Evolutionary conservation across 2,113 vertebrate genomes (phyloP).

Genomic region (Eulemur rufifrons): DNA sequence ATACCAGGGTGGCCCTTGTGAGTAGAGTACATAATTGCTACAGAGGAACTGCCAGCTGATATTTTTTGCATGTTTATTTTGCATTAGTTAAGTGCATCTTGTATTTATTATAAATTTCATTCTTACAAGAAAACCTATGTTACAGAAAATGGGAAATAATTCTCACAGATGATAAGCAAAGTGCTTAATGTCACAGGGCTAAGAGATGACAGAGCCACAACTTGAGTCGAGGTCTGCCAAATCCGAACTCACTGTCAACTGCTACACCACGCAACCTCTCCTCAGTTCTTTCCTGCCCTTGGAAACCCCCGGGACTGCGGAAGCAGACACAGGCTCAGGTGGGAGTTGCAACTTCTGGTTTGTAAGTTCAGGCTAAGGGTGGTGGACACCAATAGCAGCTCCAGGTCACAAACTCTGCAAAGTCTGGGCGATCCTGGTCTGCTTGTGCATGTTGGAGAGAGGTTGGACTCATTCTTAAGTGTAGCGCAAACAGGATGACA

Average conservation of each 20-base stretch:
- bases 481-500: background rate
- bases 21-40: background rate
- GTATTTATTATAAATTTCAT: background rate
- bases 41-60: background rate
- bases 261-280: accelerated
- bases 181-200: background rate
- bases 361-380: background rate
- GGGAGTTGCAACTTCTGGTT: background rate
- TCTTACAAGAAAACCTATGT: background rate
- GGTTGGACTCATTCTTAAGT: background rate
- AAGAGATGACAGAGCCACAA: background rate
- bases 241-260: background rate
- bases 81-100: background rate
- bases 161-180: background rate
- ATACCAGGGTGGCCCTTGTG: background rate
- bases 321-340: background rate
- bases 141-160: background rate
- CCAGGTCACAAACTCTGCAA: background rate
- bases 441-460: background rate
- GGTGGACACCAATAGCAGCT: background rate
- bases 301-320: background rate
- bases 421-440: background rate
- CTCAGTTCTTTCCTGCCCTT: background rate
- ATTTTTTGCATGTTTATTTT: background rate
- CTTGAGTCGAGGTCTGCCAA: background rate